Evolutionary conservation across 1,140 invertebrate species (phyloP).

Genomic region (Drosophila prosaltans): DNA sequence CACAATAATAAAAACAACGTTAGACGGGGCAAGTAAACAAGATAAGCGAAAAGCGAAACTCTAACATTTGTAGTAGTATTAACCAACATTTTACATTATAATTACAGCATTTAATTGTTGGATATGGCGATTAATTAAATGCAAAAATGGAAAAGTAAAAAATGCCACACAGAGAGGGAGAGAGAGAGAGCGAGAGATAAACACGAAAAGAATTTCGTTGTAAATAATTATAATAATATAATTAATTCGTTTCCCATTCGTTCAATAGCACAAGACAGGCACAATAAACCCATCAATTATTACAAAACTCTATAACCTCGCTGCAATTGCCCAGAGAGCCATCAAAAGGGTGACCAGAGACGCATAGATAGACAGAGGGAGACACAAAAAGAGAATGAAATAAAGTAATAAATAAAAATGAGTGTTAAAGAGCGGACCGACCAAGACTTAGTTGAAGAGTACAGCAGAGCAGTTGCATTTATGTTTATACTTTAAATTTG

Average conservation of each 20-base stretch:
- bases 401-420: constrained; percentile 19
- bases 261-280: constrained; percentile 32
- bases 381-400: constrained; percentile 5
- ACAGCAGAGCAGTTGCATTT: constrained; percentile 40
- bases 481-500: constrained; percentile 21
- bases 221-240: constrained; percentile 17
- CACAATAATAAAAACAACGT: constrained; percentile 18
- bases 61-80: constrained; percentile 30
- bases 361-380: constrained; percentile 5
- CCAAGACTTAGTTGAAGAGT: constrained; percentile 1
- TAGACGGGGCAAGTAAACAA: not conserved
- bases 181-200: not conserved
- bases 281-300: constrained; percentile 56
- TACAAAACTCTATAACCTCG: constrained; percentile 64
- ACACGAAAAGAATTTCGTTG: constrained; percentile 26
- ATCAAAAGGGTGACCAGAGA: not conserved
- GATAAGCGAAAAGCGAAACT: constrained; percentile 15
- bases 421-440: not conserved
- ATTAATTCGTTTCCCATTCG: constrained; percentile 29
- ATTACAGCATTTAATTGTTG: constrained; percentile 56
- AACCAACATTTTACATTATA: constrained; percentile 41
- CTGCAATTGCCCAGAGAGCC: constrained; percentile 49
- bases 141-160: constrained; percentile 19
- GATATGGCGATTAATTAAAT: constrained; percentile 28
- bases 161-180: not conserved